Evolutionary conservation across 2,113 vertebrate genomes (phyloP).

Genomic region (Atlantisia rogersi): DNA sequence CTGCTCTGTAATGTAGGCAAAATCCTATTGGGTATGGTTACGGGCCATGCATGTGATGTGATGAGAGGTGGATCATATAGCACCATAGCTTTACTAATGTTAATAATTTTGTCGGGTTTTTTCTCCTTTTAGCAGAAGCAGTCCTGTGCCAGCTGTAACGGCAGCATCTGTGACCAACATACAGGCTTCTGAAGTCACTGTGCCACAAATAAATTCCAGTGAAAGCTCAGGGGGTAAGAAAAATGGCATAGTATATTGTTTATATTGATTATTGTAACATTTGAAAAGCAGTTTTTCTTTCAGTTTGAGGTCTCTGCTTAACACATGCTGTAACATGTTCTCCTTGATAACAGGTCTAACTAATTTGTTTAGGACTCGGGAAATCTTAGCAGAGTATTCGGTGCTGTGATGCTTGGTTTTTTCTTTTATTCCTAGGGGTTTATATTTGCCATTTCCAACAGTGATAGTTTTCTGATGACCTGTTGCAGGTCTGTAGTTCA

Average conservation of each 20-base stretch:
- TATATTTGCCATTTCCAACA: neutral
- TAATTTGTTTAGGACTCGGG: neutral
- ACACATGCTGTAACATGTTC: neutral
- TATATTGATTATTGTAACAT: neutral
- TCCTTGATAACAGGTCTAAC: neutral
- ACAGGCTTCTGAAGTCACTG: conserved; percentile 80
- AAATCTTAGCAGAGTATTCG: neutral
- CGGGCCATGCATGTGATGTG: neutral
- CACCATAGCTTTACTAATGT: neutral
- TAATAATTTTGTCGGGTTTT: neutral
- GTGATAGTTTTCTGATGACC: neutral
- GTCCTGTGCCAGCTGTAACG: conserved; percentile 83
- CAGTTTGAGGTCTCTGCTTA: neutral
- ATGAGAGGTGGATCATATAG: neutral
- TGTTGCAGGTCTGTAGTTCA: neutral
- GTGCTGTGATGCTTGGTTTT: neutral
- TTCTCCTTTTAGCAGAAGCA: conserved; percentile 76
- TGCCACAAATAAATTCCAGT: conserved; percentile 80
- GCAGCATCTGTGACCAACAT: conserved; percentile 82
- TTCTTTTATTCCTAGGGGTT: neutral
- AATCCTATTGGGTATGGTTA: neutral
- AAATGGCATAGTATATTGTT: neutral
- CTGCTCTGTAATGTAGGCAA: neutral
- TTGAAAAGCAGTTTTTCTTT: neutral
- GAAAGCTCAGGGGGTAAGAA: conserved; percentile 83